These are phyloP conservation scores for Ovis aries DNA, from an alignment of 2,113 vertebrate genomes.

Conservation along the genomic window ARS-UI_Ramb_v3.0 NC_056056.1:52770001-52770500, in stretches of 20 bases:
- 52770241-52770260: not conserved
- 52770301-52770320: not conserved
- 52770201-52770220: not conserved
- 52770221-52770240: not conserved
- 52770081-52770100: not conserved
- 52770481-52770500: slow-evolving; percentile 11
- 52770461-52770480: not conserved
- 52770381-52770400: not conserved
- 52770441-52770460: not conserved
- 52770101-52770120: not conserved
- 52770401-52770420: not conserved
- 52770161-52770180: not conserved
- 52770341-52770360: not conserved
- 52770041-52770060: not conserved
- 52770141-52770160: not conserved
- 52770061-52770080: not conserved
- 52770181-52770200: not conserved
- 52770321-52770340: not conserved
- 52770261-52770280: not conserved
- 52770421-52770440: not conserved
- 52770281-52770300: not conserved
- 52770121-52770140: not conserved
- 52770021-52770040: not conserved
- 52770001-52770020: not conserved
- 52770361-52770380: not conserved